Conservation (phyloP, 2,113 vertebrate genomes). For the Actenoides lindsayi region DNA sequence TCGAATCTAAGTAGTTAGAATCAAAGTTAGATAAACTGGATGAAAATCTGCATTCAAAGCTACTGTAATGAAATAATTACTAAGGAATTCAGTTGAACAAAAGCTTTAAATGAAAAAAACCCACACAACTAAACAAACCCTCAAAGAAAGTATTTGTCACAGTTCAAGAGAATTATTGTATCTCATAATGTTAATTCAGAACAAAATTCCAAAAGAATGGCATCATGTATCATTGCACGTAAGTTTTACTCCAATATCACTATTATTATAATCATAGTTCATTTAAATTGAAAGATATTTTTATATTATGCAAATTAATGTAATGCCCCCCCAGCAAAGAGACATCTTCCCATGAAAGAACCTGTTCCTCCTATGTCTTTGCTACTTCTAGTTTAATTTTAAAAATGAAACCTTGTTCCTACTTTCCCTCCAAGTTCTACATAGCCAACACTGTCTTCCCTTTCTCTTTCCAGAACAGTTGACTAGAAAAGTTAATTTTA, state of each 20-base stretch:
- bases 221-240: background rate
- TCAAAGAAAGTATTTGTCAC: background rate
- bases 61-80: background rate
- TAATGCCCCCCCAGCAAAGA: background rate
- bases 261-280: background rate
- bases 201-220: background rate
- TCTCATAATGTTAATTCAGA: background rate
- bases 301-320: background rate
- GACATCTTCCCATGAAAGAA: background rate
- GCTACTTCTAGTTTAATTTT: background rate
- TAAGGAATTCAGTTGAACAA: background rate
- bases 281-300: background rate
- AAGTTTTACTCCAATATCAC: background rate
- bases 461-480: background rate
- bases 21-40: conserved; percentile 4
- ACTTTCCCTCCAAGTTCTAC: background rate
- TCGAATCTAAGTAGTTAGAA: conserved; percentile 81
- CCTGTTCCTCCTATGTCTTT: background rate
- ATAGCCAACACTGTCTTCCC: background rate
- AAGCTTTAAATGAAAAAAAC: background rate
- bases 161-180: background rate
- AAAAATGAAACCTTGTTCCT: background rate
- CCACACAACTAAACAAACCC: background rate
- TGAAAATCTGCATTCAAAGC: background rate
- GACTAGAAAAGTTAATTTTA: background rate